phyloP scores from a whole-genome alignment of 1,140 invertebrate genomes.

The Yoshiicerus persimilis region DNA sequence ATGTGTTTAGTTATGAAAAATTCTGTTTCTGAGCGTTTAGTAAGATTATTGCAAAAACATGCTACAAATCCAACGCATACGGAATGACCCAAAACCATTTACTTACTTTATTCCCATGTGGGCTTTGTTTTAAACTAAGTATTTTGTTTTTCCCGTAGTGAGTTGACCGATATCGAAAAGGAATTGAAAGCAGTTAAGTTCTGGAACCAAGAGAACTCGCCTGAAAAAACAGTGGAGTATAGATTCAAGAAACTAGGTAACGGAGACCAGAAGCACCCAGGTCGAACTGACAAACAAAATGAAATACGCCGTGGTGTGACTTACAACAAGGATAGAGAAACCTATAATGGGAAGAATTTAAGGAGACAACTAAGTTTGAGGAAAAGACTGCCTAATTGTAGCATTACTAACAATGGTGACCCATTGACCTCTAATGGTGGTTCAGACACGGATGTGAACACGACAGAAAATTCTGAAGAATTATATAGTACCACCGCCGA shows the following conservation, averaged over 20 bases:
- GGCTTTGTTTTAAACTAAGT: not conserved
- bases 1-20: no score
- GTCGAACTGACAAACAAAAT: not conserved
- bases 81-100: no score
- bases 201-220: not conserved
- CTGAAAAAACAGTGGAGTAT: not conserved
- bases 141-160: not conserved
- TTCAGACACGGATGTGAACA: not conserved
- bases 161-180: not conserved
- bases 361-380: not conserved
- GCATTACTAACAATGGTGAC: not conserved
- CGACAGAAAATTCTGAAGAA: not conserved
- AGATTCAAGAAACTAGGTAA: not conserved
- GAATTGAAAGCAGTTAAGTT: not conserved
- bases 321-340: not conserved
- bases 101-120: not conserved
- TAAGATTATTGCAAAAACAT: no score
- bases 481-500: not conserved
- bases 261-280: not conserved
- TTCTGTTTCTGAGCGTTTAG: no score
- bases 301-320: not conserved
- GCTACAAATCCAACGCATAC: no score
- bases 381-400: not conserved
- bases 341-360: not conserved
- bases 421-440: not conserved